Conservation (phyloP, 2,113 vertebrate species). For the Anoplopoma fimbria region DNA sequence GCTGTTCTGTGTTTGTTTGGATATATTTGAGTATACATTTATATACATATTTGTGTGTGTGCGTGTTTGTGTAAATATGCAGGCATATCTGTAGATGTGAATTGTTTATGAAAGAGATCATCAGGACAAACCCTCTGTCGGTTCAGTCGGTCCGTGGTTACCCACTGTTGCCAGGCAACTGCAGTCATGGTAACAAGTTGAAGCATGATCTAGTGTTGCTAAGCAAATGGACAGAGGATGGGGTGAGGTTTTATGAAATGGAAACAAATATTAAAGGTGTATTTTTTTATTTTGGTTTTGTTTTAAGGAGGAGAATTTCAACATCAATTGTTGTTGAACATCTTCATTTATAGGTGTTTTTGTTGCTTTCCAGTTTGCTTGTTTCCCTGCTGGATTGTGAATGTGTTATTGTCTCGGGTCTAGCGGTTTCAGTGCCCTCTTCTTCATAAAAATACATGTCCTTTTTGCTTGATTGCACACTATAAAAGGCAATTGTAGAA, state of each 20-base stretch:
- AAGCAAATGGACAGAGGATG: conserved; percentile 53
- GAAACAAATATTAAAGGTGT: conserved; percentile 22
- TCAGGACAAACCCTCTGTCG: conserved; percentile 44
- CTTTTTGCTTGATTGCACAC: not conserved
- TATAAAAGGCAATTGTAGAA: not conserved
- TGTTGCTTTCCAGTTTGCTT: not conserved
- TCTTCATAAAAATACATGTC: not conserved
- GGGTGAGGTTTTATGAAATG: conserved; percentile 39
- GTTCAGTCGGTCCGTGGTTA: conserved; percentile 77
- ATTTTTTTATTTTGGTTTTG: not conserved
- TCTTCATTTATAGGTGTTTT: not conserved
- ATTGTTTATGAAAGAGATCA: conserved; percentile 47
- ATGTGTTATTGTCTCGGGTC: not conserved
- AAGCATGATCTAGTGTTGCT: conserved; percentile 69
- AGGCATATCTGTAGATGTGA: conserved; percentile 27
- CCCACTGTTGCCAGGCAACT: conserved; percentile 85
- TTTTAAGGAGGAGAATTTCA: not conserved
- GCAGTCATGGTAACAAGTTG: conserved; percentile 72
- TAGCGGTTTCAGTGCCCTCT: too few relatives aligned
- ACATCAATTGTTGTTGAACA: not conserved
- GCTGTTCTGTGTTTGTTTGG: conserved; percentile 16
- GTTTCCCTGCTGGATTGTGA: not conserved
- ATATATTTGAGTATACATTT: not conserved
- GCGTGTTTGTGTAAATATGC: not conserved
- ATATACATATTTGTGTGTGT: not conserved